These are phyloP conservation scores for Drosophila picticornis DNA, from an alignment of 2,888 invertebrate species.

Conservation along the genomic window DNA sequence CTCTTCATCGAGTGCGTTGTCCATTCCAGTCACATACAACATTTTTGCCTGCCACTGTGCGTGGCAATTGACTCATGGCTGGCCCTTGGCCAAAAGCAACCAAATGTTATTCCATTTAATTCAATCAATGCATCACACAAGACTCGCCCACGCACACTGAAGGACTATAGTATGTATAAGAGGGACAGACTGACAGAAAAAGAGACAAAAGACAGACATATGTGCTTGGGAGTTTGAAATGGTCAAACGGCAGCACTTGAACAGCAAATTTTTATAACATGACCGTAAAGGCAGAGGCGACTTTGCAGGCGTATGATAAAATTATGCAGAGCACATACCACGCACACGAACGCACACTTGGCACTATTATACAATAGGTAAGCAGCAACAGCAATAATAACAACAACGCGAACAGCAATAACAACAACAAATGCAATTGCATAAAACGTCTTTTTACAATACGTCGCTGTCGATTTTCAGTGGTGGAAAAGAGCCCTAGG, in stretches of 20 bases:
- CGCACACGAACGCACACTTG: slow-evolving; percentile 46
- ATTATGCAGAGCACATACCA: slow-evolving; percentile 81
- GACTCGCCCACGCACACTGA: slow-evolving; percentile 53
- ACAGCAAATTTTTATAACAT: slow-evolving; percentile 52
- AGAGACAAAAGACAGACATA: slow-evolving; percentile 39
- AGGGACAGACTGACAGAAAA: slow-evolving; percentile 8
- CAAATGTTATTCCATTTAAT: slow-evolving; percentile 70
- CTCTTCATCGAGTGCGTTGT: slow-evolving; percentile 7
- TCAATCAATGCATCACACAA: slow-evolving; percentile 79
- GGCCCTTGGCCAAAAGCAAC: slow-evolving; percentile 65
- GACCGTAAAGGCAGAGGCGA: slow-evolving; percentile 34
- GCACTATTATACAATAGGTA: slow-evolving; percentile 75
- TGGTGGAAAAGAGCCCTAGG: slow-evolving; percentile 40
- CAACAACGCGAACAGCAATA: slow-evolving; percentile 29
- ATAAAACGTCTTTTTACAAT: slow-evolving; percentile 73
- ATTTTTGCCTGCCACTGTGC: slow-evolving; percentile 27
- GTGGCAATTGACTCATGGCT: slow-evolving; percentile 48
- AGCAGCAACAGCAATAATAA: slow-evolving; percentile 25
- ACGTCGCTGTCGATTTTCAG: slow-evolving; percentile 45
- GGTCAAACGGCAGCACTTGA: slow-evolving; percentile 51
- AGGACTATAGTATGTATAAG: neutral
- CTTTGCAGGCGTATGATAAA: slow-evolving; percentile 68
- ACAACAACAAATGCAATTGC: slow-evolving; percentile 58
- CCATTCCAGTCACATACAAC: slow-evolving; percentile 66
- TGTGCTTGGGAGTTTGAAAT: slow-evolving; percentile 64